Base-by-base conservation (phyloP, 2,888 invertebrate genomes). In the Lasioglossum lativentre region DNA sequence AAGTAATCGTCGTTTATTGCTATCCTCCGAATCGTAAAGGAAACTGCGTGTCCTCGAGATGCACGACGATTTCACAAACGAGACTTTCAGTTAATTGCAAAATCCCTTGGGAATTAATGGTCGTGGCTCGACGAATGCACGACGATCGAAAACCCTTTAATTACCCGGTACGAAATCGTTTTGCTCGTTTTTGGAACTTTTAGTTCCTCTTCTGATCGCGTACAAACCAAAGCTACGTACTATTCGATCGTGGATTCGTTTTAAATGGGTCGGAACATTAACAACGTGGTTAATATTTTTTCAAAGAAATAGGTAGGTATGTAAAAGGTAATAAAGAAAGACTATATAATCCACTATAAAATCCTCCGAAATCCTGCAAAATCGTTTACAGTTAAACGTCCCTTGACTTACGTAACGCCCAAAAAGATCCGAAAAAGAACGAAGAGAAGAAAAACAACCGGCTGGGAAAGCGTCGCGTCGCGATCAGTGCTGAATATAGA, bases 1-100 rank as follows among this genome's bases (percentile, higher is more conserved):
- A 72, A 80, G 78, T 71, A 77, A 79, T 75, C 56, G 38, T 78
- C 84, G 52, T 85, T 88, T 85, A 79, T 83, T 73, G 59, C 81
- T 8, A 63, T 77, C 71, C 59, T 63, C 12, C 30, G 70, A 77
- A 74, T 73, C 77, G 59, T 34, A 71, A 73, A 86, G 83, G 86
- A 82, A 88, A 34, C 34, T 8, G 30, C 47, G 45, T 47, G 47
- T 47, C 30, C 72, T 30, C 45, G 42, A 34, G 72, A 4, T 23
- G 6, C 19, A 68, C 23, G 68, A 66, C 38, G n/a, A 68, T 38
- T 68, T 23, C 68, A 12, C 38, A 38, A 68, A 68, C 68, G 12
- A 34, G 23, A 10, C 10, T n/a, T 23, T 10, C 52, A 38, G 10
- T 66, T 34, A 34, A 34, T 34, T 66, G 10, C 34, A 8, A 34